phyloP scores from a whole-genome alignment of 2,797 vertebrate genomes.

The Ceryle rudis region DNA sequence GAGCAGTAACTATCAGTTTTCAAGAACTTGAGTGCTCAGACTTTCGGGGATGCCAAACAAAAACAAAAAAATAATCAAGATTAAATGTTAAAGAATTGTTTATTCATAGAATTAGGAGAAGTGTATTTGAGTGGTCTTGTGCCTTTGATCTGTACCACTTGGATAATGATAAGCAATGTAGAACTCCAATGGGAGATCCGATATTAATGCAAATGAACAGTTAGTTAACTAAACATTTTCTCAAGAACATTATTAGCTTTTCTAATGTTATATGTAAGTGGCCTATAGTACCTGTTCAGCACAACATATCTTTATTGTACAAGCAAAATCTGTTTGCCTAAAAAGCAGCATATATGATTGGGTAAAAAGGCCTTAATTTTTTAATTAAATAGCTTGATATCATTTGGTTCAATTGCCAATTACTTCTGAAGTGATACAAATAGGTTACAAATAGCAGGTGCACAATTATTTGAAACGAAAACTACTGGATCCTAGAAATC shows the following conservation, averaged over 20 bases:
- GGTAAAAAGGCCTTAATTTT: conserved; percentile 53
- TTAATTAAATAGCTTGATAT: conserved; percentile 38
- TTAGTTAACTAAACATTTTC: conserved; percentile 31
- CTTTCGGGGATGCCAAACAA: background rate
- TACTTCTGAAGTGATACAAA: conserved; percentile 15
- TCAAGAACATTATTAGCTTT: background rate
- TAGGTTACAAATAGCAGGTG: conserved; percentile 32
- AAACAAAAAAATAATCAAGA: background rate
- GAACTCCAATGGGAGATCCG: conserved; percentile 18
- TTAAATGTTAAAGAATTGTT: background rate
- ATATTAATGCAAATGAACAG: conserved; percentile 40
- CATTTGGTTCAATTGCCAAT: conserved; percentile 72
- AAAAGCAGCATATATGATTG: conserved; percentile 68
- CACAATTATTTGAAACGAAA: conserved; percentile 40
- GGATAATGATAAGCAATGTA: conserved; percentile 6
- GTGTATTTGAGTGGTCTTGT: conserved; percentile 40
- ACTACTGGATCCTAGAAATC: conserved; percentile 27
- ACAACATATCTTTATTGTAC: conserved; percentile 84
- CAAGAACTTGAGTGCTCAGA: background rate
- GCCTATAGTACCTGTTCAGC: conserved; percentile 78
- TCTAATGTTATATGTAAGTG: conserved; percentile 46
- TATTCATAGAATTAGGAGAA: conserved; percentile 5
- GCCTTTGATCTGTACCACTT: conserved; percentile 46
- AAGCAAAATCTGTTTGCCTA: conserved; percentile 77
- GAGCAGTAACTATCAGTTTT: background rate